A percentile compares a stretch with the other conserved stretches of the same genome.
These are phyloP conservation scores for Bryconaethiops microstoma DNA, from an alignment of 2,797 vertebrate genomes.

Conservation along the genomic window DNA sequence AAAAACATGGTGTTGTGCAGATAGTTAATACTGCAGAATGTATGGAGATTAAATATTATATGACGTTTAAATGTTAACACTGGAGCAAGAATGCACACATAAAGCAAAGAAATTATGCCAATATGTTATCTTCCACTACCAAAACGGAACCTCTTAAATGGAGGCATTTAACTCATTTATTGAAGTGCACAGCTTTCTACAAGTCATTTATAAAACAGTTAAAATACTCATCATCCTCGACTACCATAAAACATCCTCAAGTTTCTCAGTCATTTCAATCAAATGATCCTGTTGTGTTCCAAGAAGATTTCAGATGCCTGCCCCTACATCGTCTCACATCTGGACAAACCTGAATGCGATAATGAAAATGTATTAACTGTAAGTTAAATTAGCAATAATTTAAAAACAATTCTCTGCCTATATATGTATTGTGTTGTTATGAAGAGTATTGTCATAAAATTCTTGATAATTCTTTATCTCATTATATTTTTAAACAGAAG, in stretches of 20 bases:
- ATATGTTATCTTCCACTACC: slow-evolving; percentile 30
- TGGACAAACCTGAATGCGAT: slow-evolving; percentile 64
- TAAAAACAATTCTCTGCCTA: slow-evolving; percentile 5
- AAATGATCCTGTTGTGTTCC: slow-evolving; percentile 73
- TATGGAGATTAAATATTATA: slow-evolving; percentile 61
- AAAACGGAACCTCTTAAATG: slow-evolving; percentile 9
- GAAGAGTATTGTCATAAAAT: no score
- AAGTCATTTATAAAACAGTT: slow-evolving; percentile 24
- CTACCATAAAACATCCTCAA: slow-evolving; percentile 51
- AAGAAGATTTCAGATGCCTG: slow-evolving; percentile 77
- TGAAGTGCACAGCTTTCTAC: slow-evolving; percentile 1
- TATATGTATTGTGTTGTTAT: not conserved
- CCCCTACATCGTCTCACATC: slow-evolving; percentile 66
- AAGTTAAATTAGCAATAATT: slow-evolving; percentile 67
- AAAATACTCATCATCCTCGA: slow-evolving; percentile 34
- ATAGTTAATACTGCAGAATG: slow-evolving; percentile 59
- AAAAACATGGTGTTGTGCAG: slow-evolving; percentile 47
- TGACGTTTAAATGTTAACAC: slow-evolving; percentile 47
- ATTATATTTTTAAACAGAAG: slow-evolving; percentile 59
- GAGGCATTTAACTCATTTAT: slow-evolving; percentile 36
- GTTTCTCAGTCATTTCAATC: slow-evolving; percentile 53
- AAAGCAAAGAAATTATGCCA: slow-evolving; percentile 50
- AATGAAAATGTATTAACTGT: slow-evolving; percentile 71
- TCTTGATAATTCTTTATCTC: no score
- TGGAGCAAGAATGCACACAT: slow-evolving; percentile 60